A percentile compares a stretch with the other conserved stretches of the same genome.
These are phyloP conservation scores for Idaea biselata DNA, from an alignment of 2,888 invertebrate genomes.

Conservation along the genomic window DNA sequence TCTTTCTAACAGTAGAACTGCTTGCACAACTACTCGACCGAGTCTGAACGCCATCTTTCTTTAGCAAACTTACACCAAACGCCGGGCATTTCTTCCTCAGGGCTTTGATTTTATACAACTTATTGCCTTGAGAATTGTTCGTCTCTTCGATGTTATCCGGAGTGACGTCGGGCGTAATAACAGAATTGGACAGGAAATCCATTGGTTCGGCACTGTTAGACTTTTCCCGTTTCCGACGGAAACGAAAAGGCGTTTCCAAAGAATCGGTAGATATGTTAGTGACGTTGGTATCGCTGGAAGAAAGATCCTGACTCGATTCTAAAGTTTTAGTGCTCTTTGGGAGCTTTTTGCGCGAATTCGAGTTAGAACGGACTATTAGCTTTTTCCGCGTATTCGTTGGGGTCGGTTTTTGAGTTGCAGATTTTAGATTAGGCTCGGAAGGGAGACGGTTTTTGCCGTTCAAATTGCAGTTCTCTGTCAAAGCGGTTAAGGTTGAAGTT, in stretches of 20 bases:
- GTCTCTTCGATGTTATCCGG: slow-evolving; percentile 72
- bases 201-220: slow-evolving; percentile 72
- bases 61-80: slow-evolving; percentile 62
- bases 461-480: slow-evolving; percentile 72
- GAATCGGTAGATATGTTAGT: slow-evolving; percentile 75
- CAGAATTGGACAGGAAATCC: slow-evolving; percentile 66
- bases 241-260: slow-evolving; percentile 68
- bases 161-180: slow-evolving; percentile 68
- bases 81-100: slow-evolving; percentile 70
- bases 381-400: slow-evolving; percentile 61
- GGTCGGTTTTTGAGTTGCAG: slow-evolving; percentile 44
- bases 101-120: slow-evolving; percentile 74
- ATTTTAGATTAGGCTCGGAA: slow-evolving; percentile 66
- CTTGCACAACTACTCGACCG: slow-evolving; percentile 70
- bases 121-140: slow-evolving; percentile 73
- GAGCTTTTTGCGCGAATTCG: slow-evolving; percentile 65
- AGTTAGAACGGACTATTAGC: slow-evolving; percentile 66
- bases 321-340: slow-evolving; percentile 62
- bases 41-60: slow-evolving; percentile 73
- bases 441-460: slow-evolving; percentile 70
- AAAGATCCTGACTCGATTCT: slow-evolving; percentile 66
- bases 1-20: slow-evolving; percentile 70
- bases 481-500: slow-evolving; percentile 65
- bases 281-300: slow-evolving; percentile 74
- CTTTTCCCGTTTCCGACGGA: slow-evolving; percentile 70